phyloP scores from a whole-genome alignment of 2,888 invertebrate genomes.

The Aplocera efformata region DNA sequence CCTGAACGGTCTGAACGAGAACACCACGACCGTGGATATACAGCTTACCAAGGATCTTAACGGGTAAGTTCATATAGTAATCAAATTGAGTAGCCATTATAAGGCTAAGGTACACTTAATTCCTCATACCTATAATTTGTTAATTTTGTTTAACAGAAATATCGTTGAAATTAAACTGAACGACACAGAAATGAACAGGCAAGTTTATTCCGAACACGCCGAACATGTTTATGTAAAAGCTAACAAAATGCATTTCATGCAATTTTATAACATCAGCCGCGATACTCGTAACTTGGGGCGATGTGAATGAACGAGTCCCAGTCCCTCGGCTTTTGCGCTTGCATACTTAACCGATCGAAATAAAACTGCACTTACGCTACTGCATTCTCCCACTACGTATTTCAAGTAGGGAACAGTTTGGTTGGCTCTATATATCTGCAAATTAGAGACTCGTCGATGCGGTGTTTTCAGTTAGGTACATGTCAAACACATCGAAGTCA shows the following conservation, averaged over 20 bases:
- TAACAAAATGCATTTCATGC: conserved; percentile 23
- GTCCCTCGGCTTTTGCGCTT: neutral
- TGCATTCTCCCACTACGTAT: neutral
- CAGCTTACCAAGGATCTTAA: conserved; percentile 71
- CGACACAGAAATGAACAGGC: conserved; percentile 53
- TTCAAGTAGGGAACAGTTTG: no score
- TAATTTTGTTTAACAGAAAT: conserved; percentile 62
- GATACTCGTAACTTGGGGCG: conserved; percentile 10
- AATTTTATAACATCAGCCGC: conserved; percentile 18
- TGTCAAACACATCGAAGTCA: no score
- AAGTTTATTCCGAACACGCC: conserved; percentile 41
- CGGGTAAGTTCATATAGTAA: conserved; percentile 48
- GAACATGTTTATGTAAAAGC: conserved; percentile 17
- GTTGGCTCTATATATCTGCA: no score
- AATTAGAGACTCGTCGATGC: no score
- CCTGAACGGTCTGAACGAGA: conserved; percentile 72
- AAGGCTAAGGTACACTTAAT: no score
- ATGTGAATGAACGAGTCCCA: conserved; percentile 1
- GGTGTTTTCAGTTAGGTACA: no score
- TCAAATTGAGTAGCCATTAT: no score
- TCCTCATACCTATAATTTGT: no score
- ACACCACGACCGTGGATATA: conserved; percentile 60
- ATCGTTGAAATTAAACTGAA: conserved; percentile 63
- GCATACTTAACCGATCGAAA: conserved; percentile 4
- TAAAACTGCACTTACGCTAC: conserved; percentile 3